Evolutionary conservation across 2,113 vertebrate species (phyloP).

Genomic region (Phrynocephalus versicolor): DNA sequence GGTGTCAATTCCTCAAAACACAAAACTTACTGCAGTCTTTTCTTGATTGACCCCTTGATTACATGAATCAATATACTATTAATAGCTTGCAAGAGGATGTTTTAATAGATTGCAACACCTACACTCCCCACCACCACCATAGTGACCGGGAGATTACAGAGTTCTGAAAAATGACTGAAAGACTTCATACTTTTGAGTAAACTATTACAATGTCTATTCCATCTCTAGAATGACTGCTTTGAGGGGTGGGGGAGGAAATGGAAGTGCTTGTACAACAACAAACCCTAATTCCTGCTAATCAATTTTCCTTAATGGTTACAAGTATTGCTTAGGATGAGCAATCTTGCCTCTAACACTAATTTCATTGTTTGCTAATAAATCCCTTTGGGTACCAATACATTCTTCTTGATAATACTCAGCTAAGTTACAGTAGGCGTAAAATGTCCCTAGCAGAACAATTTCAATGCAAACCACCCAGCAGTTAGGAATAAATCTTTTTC

Average conservation of each 20-base stretch:
- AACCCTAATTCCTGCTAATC: constrained; percentile 46
- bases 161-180: no score
- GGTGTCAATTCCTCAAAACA: no score
- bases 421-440: constrained; percentile 54
- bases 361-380: constrained; percentile 46
- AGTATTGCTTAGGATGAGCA: constrained; percentile 56
- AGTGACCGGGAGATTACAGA: no score
- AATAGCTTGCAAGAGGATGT: neutral
- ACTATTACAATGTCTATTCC: neutral
- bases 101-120: no score
- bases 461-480: constrained; percentile 40
- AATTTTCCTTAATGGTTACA: constrained; percentile 55
- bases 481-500: constrained; percentile 36
- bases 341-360: constrained; percentile 49
- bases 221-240: neutral
- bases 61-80: neutral
- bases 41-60: neutral
- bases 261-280: constrained; percentile 49
- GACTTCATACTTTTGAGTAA: neutral
- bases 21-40: no score
- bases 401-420: constrained; percentile 50
- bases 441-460: constrained; percentile 54
- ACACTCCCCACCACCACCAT: no score
- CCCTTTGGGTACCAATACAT: constrained; percentile 51
- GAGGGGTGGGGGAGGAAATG: neutral